Base-by-base conservation (phyloP, 1,140 invertebrate genomes). In the Drosophila lini region DNA sequence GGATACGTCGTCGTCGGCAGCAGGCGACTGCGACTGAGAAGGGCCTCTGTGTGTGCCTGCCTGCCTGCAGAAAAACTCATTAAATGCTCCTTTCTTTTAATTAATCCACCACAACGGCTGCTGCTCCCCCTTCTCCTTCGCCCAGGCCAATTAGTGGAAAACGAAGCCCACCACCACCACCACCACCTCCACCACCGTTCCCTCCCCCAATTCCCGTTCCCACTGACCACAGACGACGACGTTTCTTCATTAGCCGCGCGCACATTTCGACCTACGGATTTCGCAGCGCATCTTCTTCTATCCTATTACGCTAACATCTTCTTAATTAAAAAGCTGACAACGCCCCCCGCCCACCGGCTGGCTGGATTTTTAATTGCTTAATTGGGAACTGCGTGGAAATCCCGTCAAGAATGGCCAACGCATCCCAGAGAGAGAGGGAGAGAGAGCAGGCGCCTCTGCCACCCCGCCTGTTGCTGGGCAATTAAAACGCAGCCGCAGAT, bases 261-360 rank as follows among this genome's bases (percentile, higher is more conserved):
- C 62, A 76, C 57, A 90, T 91, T 89, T 91, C 90, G 81, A 91
- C 90, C 90, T 91, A 91, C 90, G 67, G 74, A 91, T 91, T 91
- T 91, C 42, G 65, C 79, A 79, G 75, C 62, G 73, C 77, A 84
- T 89, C 81, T 91, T 89, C 90, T 91, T 91, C 90, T 80, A 91
- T 79, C 90, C 90, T 91, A 91, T 85, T 91, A 91, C 90, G 86
- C 78, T 75, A 68, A 91, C 90, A 91, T 91, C 90, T 81, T 91
- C 90, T 90, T 91, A 91, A 91, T 91, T 91, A 91, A 91, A 91
- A 91, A 86, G 76, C 90, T 91, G 90, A 73, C 83, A 88, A 25
- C 11, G 5, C 40, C 44, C 62, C 52, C 38, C 42, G 10, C 4
- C 58, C 52, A 0, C 11, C 22, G 19, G 47, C 38, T 34, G 74